Conservation (phyloP, 1,140 invertebrate species). For the Hycleus cichorii region DNA sequence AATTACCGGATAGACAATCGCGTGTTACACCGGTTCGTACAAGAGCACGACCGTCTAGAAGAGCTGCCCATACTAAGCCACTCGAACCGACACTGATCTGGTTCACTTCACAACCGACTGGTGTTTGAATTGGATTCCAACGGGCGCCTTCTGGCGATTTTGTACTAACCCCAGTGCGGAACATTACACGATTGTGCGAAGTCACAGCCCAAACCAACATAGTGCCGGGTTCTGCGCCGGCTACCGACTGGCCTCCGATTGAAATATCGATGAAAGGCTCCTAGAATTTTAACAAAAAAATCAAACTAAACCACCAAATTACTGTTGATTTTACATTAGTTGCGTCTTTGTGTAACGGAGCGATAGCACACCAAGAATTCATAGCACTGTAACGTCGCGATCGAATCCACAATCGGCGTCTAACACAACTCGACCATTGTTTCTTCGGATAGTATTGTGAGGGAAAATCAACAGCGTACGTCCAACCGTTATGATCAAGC, state of each 20-base stretch:
- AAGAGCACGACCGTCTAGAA: conserved; percentile 72
- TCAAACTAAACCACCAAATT: not conserved
- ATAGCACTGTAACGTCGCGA: conserved; percentile 79
- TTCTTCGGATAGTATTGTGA: conserved; percentile 73
- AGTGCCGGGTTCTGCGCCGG: conserved; percentile 62
- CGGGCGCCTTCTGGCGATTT: conserved; percentile 75
- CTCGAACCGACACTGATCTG: conserved; percentile 77
- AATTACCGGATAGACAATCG: conserved; percentile 49
- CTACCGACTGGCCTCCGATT: conserved; percentile 74
- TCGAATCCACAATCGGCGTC: conserved; percentile 81
- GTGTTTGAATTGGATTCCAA: conserved; percentile 71
- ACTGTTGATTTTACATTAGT: conserved; percentile 51
- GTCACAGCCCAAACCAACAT: conserved; percentile 87
- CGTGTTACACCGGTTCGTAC: conserved; percentile 56
- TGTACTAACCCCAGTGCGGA: conserved; percentile 67
- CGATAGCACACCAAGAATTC: conserved; percentile 87
- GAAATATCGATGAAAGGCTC: conserved; percentile 77
- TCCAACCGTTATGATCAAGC: conserved; percentile 87
- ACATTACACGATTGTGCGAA: conserved; percentile 77
- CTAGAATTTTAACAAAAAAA: conserved; percentile 37
- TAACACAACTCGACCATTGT: conserved; percentile 85
- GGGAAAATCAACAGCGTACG: conserved; percentile 88
- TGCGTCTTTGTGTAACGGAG: conserved; percentile 78
- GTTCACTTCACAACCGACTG: conserved; percentile 68
- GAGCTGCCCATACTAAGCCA: conserved; percentile 76